Evolutionary conservation across 2,888 invertebrate species (phyloP).

Genomic region (Eristalis tenax): DNA sequence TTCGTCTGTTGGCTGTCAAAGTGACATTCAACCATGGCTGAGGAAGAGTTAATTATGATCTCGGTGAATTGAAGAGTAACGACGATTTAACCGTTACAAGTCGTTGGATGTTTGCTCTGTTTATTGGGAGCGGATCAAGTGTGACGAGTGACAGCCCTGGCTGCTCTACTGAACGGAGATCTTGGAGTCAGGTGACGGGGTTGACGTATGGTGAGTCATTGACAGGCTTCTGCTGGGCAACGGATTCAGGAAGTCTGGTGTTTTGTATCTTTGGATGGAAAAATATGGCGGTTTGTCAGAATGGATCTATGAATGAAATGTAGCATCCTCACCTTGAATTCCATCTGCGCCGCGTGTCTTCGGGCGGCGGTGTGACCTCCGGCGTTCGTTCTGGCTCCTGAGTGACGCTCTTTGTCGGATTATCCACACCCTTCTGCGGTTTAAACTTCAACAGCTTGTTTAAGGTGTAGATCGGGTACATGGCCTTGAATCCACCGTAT

Average conservation of each 20-base stretch:
- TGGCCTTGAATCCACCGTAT: conserved; percentile 63
- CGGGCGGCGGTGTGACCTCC: background rate
- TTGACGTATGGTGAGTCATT: conserved; percentile 1
- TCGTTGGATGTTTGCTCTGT: conserved; percentile 12
- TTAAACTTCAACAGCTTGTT: conserved; percentile 57
- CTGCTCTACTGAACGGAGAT: conserved; percentile 15
- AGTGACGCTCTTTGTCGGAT: background rate
- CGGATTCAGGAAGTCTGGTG: conserved; percentile 22
- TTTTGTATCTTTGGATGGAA: conserved; percentile 12
- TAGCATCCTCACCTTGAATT: conserved; percentile 23
- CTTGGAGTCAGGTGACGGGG: conserved; percentile 13
- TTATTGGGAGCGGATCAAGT: conserved; percentile 16
- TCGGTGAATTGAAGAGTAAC: conserved; percentile 33
- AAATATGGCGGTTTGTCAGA: background rate
- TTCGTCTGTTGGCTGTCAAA: conserved; percentile 23
- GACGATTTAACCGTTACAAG: conserved; percentile 21
- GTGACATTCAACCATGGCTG: conserved; percentile 31
- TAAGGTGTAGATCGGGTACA: conserved; percentile 58
- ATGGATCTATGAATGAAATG: background rate
- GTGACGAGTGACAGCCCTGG: conserved; percentile 2
- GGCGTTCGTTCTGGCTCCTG: background rate
- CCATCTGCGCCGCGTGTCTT: conserved; percentile 43
- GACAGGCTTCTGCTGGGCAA: background rate
- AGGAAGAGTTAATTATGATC: conserved; percentile 48
- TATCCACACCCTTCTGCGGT: conserved; percentile 2